These are phyloP conservation scores for Serranus cabrilla DNA, from an alignment of 2,797 vertebrate genomes.

Conservation along the genomic window DNA sequence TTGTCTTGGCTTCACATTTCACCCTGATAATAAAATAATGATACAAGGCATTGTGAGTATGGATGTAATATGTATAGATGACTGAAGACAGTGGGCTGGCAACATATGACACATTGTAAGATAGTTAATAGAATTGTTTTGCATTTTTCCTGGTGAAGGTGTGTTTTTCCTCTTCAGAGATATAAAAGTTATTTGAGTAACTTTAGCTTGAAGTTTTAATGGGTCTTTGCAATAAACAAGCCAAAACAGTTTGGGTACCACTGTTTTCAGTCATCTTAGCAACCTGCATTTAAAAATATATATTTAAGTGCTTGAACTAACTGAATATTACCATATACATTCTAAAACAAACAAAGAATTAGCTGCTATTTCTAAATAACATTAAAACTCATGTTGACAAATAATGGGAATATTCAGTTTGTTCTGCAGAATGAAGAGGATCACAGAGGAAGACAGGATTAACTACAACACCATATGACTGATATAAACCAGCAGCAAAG, in stretches of 20 bases:
- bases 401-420: not conserved
- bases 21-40: no score
- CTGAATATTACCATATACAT: not conserved
- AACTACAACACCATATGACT: not conserved
- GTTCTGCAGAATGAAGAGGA: not conserved
- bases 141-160: no score
- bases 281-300: not conserved
- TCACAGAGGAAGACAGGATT: not conserved
- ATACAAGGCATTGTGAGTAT: no score
- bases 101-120: no score
- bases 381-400: not conserved
- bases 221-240: not conserved
- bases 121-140: no score
- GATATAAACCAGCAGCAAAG: not conserved
- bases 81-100: no score
- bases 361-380: not conserved
- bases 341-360: not conserved
- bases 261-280: not conserved
- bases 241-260: not conserved
- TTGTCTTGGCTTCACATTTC: no score
- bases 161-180: no score
- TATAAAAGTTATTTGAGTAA: no score
- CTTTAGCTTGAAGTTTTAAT: no score
- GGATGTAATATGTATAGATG: no score
- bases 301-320: not conserved